These are phyloP conservation scores for Lasioglossum malachurum DNA, from an alignment of 2,888 invertebrate species.

Conservation along the genomic window DNA sequence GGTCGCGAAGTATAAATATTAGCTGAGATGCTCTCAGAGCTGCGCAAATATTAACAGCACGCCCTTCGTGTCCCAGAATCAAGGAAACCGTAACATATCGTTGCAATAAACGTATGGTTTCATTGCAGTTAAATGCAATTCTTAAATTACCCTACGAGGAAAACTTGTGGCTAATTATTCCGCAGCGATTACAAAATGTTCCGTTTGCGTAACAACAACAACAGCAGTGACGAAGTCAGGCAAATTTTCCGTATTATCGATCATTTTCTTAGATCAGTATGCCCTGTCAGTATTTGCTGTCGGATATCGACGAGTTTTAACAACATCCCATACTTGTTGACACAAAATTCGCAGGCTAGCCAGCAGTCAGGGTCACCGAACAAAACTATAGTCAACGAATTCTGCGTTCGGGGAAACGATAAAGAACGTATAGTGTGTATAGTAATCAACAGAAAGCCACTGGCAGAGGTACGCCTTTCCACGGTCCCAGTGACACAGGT, in stretches of 20 bases:
- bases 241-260: background rate
- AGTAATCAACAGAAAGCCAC: conserved; percentile 38
- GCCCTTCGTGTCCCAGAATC: background rate
- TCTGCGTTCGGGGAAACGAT: background rate
- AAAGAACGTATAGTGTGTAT: background rate
- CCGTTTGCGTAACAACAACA: background rate
- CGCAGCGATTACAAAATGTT: background rate
- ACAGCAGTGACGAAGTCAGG: background rate
- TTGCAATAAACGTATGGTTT: background rate
- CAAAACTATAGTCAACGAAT: background rate
- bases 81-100: background rate
- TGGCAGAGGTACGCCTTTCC: conserved; percentile 26
- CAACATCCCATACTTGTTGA: background rate
- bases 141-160: background rate
- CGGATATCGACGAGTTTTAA: background rate
- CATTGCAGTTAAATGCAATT: background rate
- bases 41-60: background rate
- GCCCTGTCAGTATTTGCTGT: background rate
- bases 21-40: background rate
- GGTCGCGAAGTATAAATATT: background rate
- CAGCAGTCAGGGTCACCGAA: background rate
- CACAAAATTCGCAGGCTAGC: background rate
- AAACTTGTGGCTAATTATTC: background rate
- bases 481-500: conserved; percentile 38
- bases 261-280: background rate